These are phyloP conservation scores for Griposia aprilina DNA, from an alignment of 2,888 invertebrate species.

Conservation along the genomic window DNA sequence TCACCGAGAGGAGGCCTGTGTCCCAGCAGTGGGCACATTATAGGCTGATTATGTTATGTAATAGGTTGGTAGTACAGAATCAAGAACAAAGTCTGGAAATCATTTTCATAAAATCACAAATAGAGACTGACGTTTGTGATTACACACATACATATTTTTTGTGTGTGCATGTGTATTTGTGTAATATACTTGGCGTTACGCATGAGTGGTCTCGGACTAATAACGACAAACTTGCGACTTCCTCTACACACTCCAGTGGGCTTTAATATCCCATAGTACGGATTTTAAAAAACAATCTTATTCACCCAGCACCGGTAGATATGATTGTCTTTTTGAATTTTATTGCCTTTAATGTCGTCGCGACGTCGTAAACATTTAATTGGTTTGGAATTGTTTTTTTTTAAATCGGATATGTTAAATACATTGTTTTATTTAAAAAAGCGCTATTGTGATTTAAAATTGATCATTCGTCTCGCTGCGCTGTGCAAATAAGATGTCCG, in stretches of 20 bases:
- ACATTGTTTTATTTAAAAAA: neutral
- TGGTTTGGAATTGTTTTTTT: slow-evolving; percentile 1
- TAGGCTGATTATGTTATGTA: neutral
- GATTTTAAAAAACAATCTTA: slow-evolving; percentile 65
- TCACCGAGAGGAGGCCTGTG: too few species aligned
- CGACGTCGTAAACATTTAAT: slow-evolving; percentile 28
- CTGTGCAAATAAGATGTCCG: neutral
- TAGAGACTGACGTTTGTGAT: slow-evolving; percentile 5
- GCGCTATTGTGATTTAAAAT: neutral
- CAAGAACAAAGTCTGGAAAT: neutral
- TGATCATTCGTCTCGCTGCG: neutral
- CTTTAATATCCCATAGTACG: slow-evolving; percentile 65
- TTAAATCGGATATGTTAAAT: neutral
- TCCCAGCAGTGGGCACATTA: too few species aligned
- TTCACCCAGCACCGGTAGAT: slow-evolving; percentile 30
- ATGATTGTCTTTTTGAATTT: slow-evolving; percentile 31
- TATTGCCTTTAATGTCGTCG: slow-evolving; percentile 21
- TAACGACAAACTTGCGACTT: slow-evolving; percentile 81
- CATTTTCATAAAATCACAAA: neutral
- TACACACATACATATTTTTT: slow-evolving; percentile 37
- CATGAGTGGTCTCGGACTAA: slow-evolving; percentile 75
- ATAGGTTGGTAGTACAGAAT: neutral
- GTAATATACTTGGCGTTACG: slow-evolving; percentile 60
- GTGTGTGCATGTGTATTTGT: slow-evolving; percentile 54
- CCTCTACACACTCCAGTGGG: slow-evolving; percentile 77